A percentile compares a stretch with the other conserved stretches of the same genome.
Conservation (phyloP, 2,113 vertebrate species). For the Spermophilus dauricus region DNA sequence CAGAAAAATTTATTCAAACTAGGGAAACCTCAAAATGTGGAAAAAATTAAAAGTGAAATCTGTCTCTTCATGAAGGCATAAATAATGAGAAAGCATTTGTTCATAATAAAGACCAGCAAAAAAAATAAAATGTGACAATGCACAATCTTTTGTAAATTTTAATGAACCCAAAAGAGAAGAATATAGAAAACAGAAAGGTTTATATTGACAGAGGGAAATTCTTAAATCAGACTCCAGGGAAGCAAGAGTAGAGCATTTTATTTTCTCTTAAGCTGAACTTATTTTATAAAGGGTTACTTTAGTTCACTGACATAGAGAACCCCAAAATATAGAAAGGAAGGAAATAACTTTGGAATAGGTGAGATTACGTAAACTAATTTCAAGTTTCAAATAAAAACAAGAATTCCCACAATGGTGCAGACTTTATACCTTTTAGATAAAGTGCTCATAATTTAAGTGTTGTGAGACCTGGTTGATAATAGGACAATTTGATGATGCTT, state of each 20-base stretch:
- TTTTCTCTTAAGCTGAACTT: not conserved
- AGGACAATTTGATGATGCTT: not conserved
- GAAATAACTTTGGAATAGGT: not conserved
- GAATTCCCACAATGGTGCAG: not conserved
- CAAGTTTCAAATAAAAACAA: not conserved
- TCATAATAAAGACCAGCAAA: not conserved
- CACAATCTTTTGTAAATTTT: slow-evolving; percentile 26
- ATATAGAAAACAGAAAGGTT: not conserved
- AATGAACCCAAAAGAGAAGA: not conserved
- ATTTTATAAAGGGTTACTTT: not conserved
- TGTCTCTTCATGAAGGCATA: not conserved
- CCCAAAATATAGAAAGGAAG: not conserved
- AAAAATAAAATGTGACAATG: not conserved
- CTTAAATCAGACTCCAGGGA: not conserved
- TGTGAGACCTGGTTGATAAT: not conserved
- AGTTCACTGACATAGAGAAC: not conserved
- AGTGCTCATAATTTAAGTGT: not conserved
- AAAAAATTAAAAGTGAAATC: not conserved
- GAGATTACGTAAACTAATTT: not conserved
- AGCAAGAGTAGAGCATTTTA: not conserved
- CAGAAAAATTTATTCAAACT: not conserved
- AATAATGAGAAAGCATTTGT: not conserved
- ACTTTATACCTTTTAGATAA: not conserved
- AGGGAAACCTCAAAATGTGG: not conserved
- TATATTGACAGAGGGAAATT: not conserved